Evolutionary conservation across 2,113 vertebrate genomes (phyloP).

Genomic region (Phoenicopterus ruber): DNA sequence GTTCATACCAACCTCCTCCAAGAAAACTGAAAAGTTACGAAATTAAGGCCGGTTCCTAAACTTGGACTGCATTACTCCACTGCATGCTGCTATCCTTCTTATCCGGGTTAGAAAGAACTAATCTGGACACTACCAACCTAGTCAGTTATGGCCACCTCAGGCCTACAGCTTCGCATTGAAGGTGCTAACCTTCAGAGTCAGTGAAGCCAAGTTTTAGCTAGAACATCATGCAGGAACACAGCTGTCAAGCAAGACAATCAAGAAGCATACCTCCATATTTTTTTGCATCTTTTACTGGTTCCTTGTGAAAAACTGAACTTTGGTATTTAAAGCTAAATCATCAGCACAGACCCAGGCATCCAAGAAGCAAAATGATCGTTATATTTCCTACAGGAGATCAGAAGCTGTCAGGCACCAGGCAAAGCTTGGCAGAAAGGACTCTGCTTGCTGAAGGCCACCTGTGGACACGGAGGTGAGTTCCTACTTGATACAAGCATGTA

Average conservation of each 20-base stretch:
- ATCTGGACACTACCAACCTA: background rate
- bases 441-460: background rate
- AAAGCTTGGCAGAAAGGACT: background rate
- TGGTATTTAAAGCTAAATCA: background rate
- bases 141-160: background rate
- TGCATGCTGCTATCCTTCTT: background rate
- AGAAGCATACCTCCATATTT: background rate
- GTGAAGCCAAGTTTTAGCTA: background rate
- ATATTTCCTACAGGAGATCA: background rate
- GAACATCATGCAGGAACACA: background rate
- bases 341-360: background rate
- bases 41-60: background rate
- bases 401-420: background rate
- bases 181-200: background rate
- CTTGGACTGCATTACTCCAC: background rate
- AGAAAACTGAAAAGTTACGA: background rate
- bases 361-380: background rate
- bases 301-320: background rate
- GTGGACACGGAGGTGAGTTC: rapidly evolving
- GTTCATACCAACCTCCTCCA: background rate
- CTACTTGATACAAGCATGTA: background rate
- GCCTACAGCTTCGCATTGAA: background rate
- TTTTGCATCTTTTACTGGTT: background rate
- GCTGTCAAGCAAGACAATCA: background rate
- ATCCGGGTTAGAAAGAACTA: background rate